Conservation (phyloP, 2,797 vertebrate species). For the Poeciliopsis infans region DNA sequence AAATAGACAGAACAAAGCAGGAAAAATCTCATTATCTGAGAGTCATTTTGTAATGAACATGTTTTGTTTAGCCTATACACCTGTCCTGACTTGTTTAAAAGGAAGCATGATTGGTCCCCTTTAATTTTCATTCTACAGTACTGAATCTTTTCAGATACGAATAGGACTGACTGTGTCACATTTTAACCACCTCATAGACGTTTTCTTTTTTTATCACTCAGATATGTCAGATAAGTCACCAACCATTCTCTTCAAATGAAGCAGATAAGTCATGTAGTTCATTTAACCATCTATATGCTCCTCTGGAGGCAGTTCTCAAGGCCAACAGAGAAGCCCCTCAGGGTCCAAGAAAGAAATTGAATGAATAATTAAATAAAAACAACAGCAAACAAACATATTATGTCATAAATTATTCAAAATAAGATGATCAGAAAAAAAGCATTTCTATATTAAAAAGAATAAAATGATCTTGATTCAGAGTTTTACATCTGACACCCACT, state of each 20-base stretch:
- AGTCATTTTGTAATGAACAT: too few relatives aligned
- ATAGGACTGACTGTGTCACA: background rate
- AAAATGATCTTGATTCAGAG: background rate
- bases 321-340: background rate
- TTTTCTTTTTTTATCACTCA: background rate
- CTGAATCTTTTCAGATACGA: background rate
- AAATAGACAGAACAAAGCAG: too few relatives aligned
- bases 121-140: background rate
- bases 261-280: background rate
- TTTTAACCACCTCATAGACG: background rate
- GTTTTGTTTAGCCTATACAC: too few relatives aligned
- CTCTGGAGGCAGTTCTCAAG: background rate
- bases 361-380: background rate
- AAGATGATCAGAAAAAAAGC: background rate
- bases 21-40: too few relatives aligned
- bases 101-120: too few relatives aligned
- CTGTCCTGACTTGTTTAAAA: too few relatives aligned
- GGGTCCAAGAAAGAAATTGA: background rate
- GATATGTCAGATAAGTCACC: background rate
- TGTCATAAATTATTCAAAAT: background rate
- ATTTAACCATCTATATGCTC: background rate
- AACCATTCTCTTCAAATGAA: conserved; percentile 1
- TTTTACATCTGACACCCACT: background rate
- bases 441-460: background rate
- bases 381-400: background rate